Base-by-base conservation (phyloP, 2,113 vertebrate genomes). In the Lanius ludovicianus region DNA sequence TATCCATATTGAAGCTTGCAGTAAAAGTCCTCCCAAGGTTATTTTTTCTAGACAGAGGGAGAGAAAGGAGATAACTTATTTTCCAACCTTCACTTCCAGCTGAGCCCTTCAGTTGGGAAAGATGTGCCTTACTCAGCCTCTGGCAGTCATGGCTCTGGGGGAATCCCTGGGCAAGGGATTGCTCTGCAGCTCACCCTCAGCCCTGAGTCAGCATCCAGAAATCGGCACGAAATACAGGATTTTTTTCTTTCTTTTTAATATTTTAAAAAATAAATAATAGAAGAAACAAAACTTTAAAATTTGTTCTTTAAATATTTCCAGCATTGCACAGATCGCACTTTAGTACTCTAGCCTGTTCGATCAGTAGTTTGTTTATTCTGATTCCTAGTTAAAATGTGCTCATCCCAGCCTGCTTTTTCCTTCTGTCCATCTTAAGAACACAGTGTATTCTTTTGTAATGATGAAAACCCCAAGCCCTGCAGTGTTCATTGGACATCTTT, bases 261-360 rank as follows among this genome's bases (percentile, higher is more conserved):
- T 89, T 79, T 91, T 93, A 92, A 95, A 97, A 95, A 97, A 97
- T 97, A 97, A 97, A 96, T 97, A 94, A 81, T 94, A 87, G 88
- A 93, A 80, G 92, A 97, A 97, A 95, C 27, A 93, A 87, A 95
- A 93, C 79, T 69, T 92, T 46, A 76, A 85, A 91, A 91, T 87
- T 84, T 74, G 81, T 94, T 86, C 69, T 79, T 95, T 92, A 95
- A 97, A 96, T 86, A 96, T 69, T 65, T 92, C 89, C 96, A 96
- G 81, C 89, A 84, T 86, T 94, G 90, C 93, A 94, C 14, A 0
- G 81, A 75, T 55, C 65, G 73, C 64, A 91, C 52, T 85, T 75
- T 7, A 81, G 62, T 68, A 60, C 30, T 87, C 74, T 81, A 93
- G 30, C 77, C 79, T 95, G 73, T 57, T 95, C 1, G 0, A 90